Evolutionary conservation across 1,140 invertebrate genomes (phyloP).

Genomic region (Daktulosphaira vitifoliae): DNA sequence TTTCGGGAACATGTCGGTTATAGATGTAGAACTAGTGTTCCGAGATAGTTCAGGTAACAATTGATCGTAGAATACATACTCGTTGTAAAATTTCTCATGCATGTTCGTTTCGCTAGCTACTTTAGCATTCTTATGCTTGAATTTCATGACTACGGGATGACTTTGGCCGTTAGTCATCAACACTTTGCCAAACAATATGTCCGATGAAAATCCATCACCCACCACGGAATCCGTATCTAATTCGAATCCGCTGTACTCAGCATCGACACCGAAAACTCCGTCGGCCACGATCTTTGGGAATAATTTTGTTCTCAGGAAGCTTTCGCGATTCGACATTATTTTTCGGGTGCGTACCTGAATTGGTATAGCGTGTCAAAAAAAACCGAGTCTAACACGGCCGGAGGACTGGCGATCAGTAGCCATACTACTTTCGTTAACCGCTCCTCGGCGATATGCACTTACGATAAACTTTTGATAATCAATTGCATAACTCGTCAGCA

Average conservation of each 20-base stretch:
- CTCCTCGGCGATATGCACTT: too few relatives aligned
- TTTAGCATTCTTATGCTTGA: background rate
- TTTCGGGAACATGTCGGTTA: constrained; percentile 2
- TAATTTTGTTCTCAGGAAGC: background rate
- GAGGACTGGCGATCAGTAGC: too few relatives aligned
- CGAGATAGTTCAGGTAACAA: background rate
- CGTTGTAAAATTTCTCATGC: constrained; percentile 23
- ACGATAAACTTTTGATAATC: too few relatives aligned
- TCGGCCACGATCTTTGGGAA: background rate
- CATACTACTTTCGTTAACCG: too few relatives aligned
- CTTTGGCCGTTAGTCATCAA: background rate
- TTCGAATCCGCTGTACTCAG: background rate
- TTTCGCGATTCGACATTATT: background rate
- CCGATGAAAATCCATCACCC: background rate
- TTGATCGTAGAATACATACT: background rate
- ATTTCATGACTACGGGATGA: background rate
- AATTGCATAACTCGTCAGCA: too few relatives aligned
- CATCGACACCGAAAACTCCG: background rate
- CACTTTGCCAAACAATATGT: constrained; percentile 15
- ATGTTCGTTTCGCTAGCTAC: constrained; percentile 4
- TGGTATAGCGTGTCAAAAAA: too few relatives aligned
- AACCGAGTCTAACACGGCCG: too few relatives aligned
- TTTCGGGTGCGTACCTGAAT: too few relatives aligned
- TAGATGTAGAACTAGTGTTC: background rate
- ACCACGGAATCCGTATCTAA: background rate